phyloP scores from a whole-genome alignment of 2,797 vertebrate species.

The Helicolenus hilgendorfi region DNA sequence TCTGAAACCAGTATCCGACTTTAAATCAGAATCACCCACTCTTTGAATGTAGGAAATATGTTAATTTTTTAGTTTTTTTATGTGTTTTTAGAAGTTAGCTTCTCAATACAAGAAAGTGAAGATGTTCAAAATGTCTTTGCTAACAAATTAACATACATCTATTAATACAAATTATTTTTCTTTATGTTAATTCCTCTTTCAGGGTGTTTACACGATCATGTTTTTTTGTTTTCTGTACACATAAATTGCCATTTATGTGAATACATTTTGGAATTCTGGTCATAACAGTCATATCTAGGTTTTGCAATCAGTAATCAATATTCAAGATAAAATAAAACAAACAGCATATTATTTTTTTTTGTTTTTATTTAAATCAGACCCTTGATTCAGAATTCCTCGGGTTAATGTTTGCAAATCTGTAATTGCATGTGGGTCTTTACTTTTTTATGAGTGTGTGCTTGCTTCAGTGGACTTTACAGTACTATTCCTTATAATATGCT shows the following conservation, averaged over 20 bases:
- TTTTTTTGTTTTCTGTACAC: constrained; percentile 5
- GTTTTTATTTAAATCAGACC: neutral
- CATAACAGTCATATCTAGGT: neutral
- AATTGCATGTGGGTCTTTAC: constrained; percentile 58
- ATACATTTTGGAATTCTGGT: constrained; percentile 59
- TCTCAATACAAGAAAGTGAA: constrained; percentile 26
- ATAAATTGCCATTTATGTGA: constrained; percentile 32
- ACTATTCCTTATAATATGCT: constrained; percentile 90
- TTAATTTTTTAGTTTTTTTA: constrained; percentile 54
- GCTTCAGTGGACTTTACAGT: constrained; percentile 88
- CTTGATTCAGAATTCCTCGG: constrained; percentile 56
- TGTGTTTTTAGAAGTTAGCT: constrained; percentile 64
- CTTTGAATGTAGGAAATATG: constrained; percentile 73
- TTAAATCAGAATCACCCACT: constrained; percentile 39
- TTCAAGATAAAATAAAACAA: neutral
- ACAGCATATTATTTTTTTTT: neutral
- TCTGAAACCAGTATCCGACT: constrained; percentile 52
- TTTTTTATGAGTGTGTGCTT: constrained; percentile 64
- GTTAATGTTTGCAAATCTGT: constrained; percentile 42
- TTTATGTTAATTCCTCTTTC: neutral
- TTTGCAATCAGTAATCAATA: neutral
- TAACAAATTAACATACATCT: constrained; percentile 69
- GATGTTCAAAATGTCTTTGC: neutral
- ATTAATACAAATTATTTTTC: neutral
- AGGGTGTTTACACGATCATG: neutral